Evolutionary conservation across 2,113 vertebrate genomes (phyloP).

Genomic region (Ctenodactylus gundi): DNA sequence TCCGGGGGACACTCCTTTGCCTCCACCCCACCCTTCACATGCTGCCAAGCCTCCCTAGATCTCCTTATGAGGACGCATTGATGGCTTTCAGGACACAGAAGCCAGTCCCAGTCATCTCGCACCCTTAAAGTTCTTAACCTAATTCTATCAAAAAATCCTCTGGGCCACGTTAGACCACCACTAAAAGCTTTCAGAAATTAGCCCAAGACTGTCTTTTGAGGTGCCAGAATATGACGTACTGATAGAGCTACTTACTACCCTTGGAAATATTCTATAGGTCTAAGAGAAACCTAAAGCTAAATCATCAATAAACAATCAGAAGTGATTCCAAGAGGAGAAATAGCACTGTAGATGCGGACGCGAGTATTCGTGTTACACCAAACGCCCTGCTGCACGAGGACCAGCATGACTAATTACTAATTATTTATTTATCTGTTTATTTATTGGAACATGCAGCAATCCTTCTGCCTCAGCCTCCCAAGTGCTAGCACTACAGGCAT

Average conservation of each 20-base stretch:
- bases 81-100: too few species aligned
- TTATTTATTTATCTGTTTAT: too few species aligned
- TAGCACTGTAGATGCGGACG: neutral
- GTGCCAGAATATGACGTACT: neutral
- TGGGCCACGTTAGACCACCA: neutral
- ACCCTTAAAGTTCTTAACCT: neutral
- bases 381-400: neutral
- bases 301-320: neutral
- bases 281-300: too few species aligned
- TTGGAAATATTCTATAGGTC: neutral
- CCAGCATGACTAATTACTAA: neutral
- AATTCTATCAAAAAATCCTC: neutral
- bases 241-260: neutral
- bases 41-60: too few species aligned
- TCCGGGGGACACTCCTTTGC: neutral
- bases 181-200: neutral
- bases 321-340: too few species aligned
- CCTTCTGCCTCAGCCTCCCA: too few species aligned
- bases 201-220: neutral
- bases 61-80: too few species aligned
- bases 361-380: neutral
- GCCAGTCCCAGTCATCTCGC: too few species aligned
- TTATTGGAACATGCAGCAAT: too few species aligned
- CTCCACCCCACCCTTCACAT: too few species aligned
- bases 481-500: too few species aligned